phyloP scores from a whole-genome alignment of 2,888 invertebrate species.

The Apodemia mormo region DNA sequence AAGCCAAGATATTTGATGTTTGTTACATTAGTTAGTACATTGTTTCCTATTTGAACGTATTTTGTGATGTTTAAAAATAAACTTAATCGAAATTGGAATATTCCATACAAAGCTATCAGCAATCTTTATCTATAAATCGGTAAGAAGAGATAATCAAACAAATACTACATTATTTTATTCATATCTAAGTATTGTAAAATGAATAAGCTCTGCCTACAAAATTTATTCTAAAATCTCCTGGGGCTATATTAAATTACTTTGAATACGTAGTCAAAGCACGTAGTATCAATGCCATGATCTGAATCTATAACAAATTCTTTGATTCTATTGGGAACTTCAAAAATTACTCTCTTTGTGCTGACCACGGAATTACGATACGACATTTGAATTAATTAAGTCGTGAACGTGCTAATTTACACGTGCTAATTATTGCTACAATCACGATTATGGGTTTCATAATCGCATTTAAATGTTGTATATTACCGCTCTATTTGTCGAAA shows the following conservation, averaged over 20 bases:
- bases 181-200: neutral
- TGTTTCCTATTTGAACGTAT: no score
- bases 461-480: no score
- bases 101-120: no score
- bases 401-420: neutral
- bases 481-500: no score
- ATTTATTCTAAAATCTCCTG: conserved; percentile 19
- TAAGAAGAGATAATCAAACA: neutral
- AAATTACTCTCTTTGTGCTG: conserved; percentile 12
- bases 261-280: conserved; percentile 19
- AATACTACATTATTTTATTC: neutral
- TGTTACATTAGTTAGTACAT: no score
- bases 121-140: no score
- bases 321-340: conserved; percentile 18
- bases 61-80: no score
- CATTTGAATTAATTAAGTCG: neutral
- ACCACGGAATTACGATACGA: conserved; percentile 1
- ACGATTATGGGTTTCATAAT: no score
- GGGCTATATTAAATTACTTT: conserved; percentile 22
- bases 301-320: conserved; percentile 21
- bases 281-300: conserved; percentile 6
- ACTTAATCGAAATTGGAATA: no score
- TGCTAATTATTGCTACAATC: no score
- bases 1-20: no score
- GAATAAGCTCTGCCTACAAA: conserved; percentile 17